Base-by-base conservation (phyloP, 2,888 invertebrate genomes). In the Drosophila infuscata region DNA sequence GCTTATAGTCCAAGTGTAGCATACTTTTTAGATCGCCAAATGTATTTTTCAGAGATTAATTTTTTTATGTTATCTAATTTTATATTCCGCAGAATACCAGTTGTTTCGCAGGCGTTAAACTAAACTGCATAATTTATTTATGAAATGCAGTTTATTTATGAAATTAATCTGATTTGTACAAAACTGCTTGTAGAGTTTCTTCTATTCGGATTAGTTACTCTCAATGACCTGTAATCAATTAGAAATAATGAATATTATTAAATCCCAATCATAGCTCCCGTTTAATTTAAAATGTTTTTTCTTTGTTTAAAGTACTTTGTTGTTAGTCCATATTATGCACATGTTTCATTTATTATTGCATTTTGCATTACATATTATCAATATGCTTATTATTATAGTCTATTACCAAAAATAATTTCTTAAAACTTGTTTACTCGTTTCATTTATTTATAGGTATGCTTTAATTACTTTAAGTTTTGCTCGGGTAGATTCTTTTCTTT, bases 401-500 rank as follows among this genome's bases (percentile, higher is more conserved):
- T 89, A 85, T 92, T 91, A 92, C 92, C 92, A 91, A 91, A 91
- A 91, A 92, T 91, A 91, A 83, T 91, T 91, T 90, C 90, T 87
- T 87, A 91, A 91, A 87, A 83, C 79, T 85, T 88, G 73, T 88
- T 83, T 81, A 79, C 70, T 80, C 78, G 71, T 76, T 83, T 79
- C 70, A 87, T 81, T 87, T 79, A 79, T 81, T 81, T 79, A 76
- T 77, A 89, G 83, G 70, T 84, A 75, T 88, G 72, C 70, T 79
- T 85, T 78, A 84, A 83, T 89, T 82, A 82, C 71, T 84, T 75
- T 76, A 83, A 76, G 81, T 88, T 86, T 77, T 86, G 76, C 81
- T 76, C 70, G 70, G 69, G 69, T 70, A 64, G 75, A 74, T 61
- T 81, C 54, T 48, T 58, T 65, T 33, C 11, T 67, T 72, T 46